These are phyloP conservation scores for Istiophorus platypterus DNA, from an alignment of 2,113 vertebrate species.

Conservation along the genomic window DNA sequence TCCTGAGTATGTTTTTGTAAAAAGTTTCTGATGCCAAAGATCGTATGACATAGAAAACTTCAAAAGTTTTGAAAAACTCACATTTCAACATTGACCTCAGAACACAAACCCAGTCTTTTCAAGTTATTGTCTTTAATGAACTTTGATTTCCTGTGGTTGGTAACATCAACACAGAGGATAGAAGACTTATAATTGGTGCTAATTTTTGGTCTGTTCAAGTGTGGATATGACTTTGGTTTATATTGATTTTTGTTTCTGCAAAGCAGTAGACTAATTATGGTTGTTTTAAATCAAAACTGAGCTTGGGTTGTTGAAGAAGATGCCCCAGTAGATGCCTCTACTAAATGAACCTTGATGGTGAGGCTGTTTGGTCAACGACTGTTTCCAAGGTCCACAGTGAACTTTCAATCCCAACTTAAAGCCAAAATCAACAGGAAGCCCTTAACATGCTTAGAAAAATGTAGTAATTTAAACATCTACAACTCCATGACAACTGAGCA, in stretches of 20 bases:
- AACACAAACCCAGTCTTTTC: neutral
- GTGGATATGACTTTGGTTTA: neutral
- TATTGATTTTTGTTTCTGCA: neutral
- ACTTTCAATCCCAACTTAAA: neutral
- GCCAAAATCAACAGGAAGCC: neutral
- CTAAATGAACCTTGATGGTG: neutral
- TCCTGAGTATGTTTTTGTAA: neutral
- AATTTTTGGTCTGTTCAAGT: neutral
- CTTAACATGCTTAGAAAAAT: neutral
- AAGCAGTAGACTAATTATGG: neutral
- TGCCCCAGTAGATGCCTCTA: too few species aligned
- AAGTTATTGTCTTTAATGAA: neutral
- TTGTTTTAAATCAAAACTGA: conserved; percentile 1
- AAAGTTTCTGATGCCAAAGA: neutral
- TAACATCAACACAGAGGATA: neutral
- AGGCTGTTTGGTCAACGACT: neutral
- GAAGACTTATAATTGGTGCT: neutral
- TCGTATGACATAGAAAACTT: neutral
- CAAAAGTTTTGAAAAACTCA: neutral
- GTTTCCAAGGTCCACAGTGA: neutral
- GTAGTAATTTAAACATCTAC: neutral
- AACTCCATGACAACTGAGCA: neutral
- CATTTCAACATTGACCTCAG: neutral
- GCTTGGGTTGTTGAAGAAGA: neutral
- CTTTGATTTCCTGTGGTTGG: neutral